phyloP scores from a whole-genome alignment of 2,113 vertebrate species.

The Miniopterus natalensis region DNA sequence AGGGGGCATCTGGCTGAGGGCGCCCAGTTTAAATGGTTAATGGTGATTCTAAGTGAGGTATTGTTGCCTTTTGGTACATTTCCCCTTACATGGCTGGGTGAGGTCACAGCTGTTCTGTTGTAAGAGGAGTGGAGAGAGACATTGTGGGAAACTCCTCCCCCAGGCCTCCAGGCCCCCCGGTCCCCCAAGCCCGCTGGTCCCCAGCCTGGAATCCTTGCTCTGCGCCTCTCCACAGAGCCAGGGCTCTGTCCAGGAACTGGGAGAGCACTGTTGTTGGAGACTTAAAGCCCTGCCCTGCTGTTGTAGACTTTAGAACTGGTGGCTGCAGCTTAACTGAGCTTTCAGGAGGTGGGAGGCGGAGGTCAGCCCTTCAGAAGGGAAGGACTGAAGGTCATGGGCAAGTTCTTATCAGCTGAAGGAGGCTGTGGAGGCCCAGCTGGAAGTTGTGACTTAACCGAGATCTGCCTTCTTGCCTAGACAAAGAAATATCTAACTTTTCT shows the following conservation, averaged over 20 bases:
- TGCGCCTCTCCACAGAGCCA: background rate
- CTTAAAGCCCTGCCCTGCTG: too few species aligned
- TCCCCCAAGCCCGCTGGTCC: too few species aligned
- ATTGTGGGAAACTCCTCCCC: background rate
- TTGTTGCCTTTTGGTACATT: background rate
- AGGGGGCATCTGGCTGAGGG: background rate
- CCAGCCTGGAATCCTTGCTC: background rate
- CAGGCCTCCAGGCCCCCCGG: too few species aligned
- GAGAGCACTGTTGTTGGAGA: too few species aligned
- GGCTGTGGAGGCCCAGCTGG: background rate
- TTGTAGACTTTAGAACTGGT: conserved; percentile 21
- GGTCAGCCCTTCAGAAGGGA: background rate
- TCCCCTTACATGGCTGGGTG: background rate
- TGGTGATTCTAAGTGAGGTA: background rate
- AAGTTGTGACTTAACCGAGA: conserved; percentile 37
- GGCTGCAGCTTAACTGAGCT: conserved; percentile 53
- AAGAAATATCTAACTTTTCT: conserved; percentile 41
- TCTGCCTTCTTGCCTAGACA: conserved; percentile 36
- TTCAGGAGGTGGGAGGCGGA: conserved; percentile 41
- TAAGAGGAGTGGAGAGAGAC: background rate
- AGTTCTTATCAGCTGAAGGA: conserved; percentile 71
- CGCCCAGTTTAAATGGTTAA: background rate
- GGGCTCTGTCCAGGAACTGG: conserved; percentile 24
- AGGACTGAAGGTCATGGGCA: conserved; percentile 53
- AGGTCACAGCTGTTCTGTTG: background rate